phyloP scores from a whole-genome alignment of 1,140 invertebrate species.

The Apis laboriosa region DNA sequence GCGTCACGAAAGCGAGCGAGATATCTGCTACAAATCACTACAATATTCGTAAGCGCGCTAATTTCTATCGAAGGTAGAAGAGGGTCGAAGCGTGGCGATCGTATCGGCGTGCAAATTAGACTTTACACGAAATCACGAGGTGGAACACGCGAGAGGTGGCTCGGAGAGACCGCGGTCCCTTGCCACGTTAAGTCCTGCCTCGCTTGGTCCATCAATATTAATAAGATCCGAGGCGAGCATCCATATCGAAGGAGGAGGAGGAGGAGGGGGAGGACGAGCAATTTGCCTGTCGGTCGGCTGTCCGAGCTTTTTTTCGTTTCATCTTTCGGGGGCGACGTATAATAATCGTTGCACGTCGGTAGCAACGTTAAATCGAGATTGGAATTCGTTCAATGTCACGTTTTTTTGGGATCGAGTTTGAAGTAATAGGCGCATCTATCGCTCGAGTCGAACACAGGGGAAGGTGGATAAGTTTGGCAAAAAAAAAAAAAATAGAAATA shows the following conservation, averaged over 20 bases:
- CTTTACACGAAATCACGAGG: conserved; percentile 47
- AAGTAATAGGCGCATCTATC: conserved; percentile 51
- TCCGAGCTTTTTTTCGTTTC: conserved; percentile 39
- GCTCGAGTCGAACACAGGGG: background rate
- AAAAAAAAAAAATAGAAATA: conserved; percentile 11
- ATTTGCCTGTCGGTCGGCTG: conserved; percentile 49
- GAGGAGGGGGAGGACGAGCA: conserved; percentile 8
- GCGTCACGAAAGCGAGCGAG: no score
- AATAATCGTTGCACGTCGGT: background rate
- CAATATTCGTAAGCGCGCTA: background rate
- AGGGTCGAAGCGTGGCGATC: conserved; percentile 5
- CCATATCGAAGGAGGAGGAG: conserved; percentile 3
- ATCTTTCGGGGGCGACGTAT: conserved; percentile 16
- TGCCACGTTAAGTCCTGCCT: conserved; percentile 55
- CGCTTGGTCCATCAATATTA: conserved; percentile 65
- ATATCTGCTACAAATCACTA: no score
- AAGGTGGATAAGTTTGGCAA: conserved; percentile 35
- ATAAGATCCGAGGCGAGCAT: conserved; percentile 58
- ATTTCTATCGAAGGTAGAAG: background rate
- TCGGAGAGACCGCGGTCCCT: conserved; percentile 42
- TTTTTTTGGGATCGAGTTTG: conserved; percentile 21
- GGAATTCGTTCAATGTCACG: background rate
- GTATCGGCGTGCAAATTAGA: conserved; percentile 29
- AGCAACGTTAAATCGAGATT: conserved; percentile 25
- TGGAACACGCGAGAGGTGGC: conserved; percentile 45